These are phyloP conservation scores for Hypanus sabinus DNA, from an alignment of 2,113 vertebrate species.

Conservation along the genomic window DNA sequence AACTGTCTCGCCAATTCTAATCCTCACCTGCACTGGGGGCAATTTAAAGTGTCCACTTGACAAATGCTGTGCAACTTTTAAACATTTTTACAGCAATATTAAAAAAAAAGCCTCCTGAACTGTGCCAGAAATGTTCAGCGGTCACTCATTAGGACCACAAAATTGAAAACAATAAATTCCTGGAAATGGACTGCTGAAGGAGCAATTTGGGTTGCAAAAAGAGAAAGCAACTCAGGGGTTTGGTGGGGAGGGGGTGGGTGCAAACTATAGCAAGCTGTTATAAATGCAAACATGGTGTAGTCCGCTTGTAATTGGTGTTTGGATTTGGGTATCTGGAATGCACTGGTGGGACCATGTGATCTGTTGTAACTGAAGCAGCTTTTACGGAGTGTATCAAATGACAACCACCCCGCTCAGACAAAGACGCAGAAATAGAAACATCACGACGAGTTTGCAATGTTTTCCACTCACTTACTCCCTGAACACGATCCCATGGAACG, in stretches of 20 bases:
- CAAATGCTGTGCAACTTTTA: neutral
- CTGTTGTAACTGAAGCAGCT: neutral
- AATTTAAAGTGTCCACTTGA: neutral
- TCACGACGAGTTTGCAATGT: neutral
- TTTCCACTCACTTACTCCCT: neutral
- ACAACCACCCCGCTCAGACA: neutral
- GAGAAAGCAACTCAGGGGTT: neutral
- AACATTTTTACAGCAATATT: neutral
- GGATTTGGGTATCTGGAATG: conserved; percentile 1
- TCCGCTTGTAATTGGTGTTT: neutral
- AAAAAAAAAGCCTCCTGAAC: neutral
- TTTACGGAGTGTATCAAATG: neutral
- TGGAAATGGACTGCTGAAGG: neutral
- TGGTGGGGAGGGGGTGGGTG: neutral
- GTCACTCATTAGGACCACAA: neutral
- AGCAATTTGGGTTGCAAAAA: neutral
- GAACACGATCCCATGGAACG: neutral
- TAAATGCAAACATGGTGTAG: neutral
- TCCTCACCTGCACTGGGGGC: too few relatives aligned
- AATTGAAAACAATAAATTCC: neutral
- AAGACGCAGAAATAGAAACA: neutral
- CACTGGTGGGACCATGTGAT: neutral
- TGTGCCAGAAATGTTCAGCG: neutral
- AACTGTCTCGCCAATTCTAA: too few relatives aligned
- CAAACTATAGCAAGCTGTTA: neutral